Evolutionary conservation across 2,113 vertebrate species (phyloP).

Genomic region (Hydrochoerus hydrochaeris): DNA sequence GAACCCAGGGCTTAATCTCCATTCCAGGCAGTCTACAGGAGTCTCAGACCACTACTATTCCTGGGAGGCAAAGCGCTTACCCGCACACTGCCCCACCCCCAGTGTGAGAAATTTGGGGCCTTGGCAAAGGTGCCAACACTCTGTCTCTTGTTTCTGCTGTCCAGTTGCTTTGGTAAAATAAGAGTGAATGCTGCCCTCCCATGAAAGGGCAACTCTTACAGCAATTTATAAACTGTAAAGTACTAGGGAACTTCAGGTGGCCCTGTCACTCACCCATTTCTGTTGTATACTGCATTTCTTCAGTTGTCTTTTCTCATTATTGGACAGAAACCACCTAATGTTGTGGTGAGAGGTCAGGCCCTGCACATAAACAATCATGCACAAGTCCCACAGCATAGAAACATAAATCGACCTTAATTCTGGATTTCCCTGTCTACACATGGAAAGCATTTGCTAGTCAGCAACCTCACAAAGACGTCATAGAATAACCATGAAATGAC

Average conservation of each 20-base stretch:
- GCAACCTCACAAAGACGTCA: conserved; percentile 57
- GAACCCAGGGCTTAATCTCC: conserved; percentile 75
- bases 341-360: conserved; percentile 73
- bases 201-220: conserved; percentile 77
- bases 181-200: conserved; percentile 68
- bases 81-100: conserved; percentile 54
- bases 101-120: conserved; percentile 70
- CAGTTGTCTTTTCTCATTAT: conserved; percentile 79
- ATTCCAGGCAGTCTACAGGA: conserved; percentile 74
- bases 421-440: conserved; percentile 63
- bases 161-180: conserved; percentile 79
- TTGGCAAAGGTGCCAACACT: conserved; percentile 61
- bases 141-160: conserved; percentile 73
- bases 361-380: conserved; percentile 75
- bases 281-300: conserved; percentile 68
- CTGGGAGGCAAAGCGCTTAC: conserved; percentile 74
- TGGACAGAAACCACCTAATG: conserved; percentile 74
- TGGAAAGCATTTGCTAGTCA: conserved; percentile 69
- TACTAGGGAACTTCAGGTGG: conserved; percentile 75
- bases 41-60: conserved; percentile 75
- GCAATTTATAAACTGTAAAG: conserved; percentile 79
- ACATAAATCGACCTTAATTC: conserved; percentile 74
- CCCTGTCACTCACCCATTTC: conserved; percentile 77
- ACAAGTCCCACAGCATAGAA: conserved; percentile 61
- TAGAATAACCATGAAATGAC: conserved; percentile 70